Conservation (phyloP, 2,113 vertebrate species). For the Plecotus auritus region DNA sequence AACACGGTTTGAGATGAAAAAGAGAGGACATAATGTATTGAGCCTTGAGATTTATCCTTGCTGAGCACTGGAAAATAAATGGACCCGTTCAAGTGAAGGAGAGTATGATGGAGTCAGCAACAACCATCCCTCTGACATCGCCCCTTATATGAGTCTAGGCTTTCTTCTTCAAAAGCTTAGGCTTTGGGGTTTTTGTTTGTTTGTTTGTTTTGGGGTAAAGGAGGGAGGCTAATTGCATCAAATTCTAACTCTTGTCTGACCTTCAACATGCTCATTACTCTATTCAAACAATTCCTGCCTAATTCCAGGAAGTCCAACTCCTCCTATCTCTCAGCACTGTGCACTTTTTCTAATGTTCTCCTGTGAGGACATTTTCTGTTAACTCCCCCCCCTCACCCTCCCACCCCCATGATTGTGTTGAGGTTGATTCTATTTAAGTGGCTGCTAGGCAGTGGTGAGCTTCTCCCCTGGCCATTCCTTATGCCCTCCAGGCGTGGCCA, state of each 20-base stretch:
- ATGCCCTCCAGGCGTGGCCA: too few species aligned
- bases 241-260: not conserved
- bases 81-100: not conserved
- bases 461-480: not conserved
- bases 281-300: not conserved
- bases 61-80: not conserved
- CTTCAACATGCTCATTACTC: not conserved
- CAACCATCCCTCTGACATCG: too few species aligned
- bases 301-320: not conserved
- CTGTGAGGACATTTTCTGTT: not conserved
- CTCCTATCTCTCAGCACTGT: not conserved
- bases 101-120: not conserved
- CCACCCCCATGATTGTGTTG: not conserved
- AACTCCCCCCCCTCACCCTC: not conserved
- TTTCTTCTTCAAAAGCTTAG: not conserved
- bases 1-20: not conserved
- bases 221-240: not conserved
- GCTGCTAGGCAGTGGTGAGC: not conserved
- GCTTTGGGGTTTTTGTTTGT: not conserved
- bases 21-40: not conserved
- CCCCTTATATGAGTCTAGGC: rapidly evolving
- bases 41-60: not conserved
- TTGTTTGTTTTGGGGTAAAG: not conserved
- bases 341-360: not conserved
- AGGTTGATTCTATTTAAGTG: not conserved